phyloP scores from a whole-genome alignment of 1,140 invertebrate species.

The Gerris buenoi region DNA sequence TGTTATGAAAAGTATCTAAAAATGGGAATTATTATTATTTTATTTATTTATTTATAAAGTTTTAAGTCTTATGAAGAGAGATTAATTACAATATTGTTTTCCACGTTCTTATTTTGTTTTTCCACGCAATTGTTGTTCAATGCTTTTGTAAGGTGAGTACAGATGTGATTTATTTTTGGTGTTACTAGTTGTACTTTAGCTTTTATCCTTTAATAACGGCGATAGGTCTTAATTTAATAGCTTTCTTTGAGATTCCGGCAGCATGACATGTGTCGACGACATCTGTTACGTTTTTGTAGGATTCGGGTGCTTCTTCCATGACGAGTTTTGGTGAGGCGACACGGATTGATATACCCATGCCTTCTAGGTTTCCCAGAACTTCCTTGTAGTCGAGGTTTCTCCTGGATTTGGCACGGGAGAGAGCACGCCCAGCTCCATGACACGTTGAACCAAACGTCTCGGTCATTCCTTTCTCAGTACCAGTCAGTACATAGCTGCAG shows the following conservation, averaged over 20 bases:
- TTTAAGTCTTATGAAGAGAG: too few relatives aligned
- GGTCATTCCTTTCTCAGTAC: conserved; percentile 86
- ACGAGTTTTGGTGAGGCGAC: conserved; percentile 98
- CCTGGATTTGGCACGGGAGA: conserved; percentile 92
- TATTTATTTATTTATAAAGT: too few relatives aligned
- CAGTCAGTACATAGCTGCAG: conserved; percentile 96
- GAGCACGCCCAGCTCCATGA: conserved; percentile 92
- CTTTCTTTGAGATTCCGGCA: conserved; percentile 94
- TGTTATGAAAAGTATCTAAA: too few relatives aligned
- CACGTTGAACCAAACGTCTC: conserved; percentile 99
- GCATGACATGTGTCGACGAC: conserved; percentile 97
- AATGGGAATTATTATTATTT: too few relatives aligned
- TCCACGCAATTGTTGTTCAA: too few relatives aligned
- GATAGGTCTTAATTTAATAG: conserved; percentile 92
- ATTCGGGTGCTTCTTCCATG: conserved; percentile 99
- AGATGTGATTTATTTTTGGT: too few relatives aligned
- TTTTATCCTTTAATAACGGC: conserved; percentile 96
- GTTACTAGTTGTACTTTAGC: too few relatives aligned
- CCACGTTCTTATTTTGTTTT: too few relatives aligned
- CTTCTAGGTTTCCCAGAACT: conserved; percentile 59
- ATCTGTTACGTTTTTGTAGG: conserved; percentile 99
- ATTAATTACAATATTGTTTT: too few relatives aligned
- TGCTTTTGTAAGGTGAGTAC: too few relatives aligned
- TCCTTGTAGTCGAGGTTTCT: conserved; percentile 86
- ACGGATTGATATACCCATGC: conserved; percentile 90